phyloP scores from a whole-genome alignment of 2,113 vertebrate species.

The Platycercus adscitus region DNA sequence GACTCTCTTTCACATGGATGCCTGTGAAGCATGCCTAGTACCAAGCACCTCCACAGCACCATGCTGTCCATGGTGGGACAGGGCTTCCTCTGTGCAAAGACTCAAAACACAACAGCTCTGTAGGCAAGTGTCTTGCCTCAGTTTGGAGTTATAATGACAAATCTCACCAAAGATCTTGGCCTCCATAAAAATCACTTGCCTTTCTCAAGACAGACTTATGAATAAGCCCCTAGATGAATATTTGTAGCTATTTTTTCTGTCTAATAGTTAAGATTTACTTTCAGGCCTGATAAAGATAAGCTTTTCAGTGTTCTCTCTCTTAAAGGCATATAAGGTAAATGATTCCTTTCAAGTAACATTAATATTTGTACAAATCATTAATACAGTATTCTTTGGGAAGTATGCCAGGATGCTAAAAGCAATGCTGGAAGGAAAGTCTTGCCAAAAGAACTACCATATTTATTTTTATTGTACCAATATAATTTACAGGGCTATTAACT shows the following conservation, averaged over 20 bases:
- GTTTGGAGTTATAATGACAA: neutral
- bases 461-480: neutral
- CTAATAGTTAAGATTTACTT: neutral
- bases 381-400: neutral
- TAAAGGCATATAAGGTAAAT: neutral
- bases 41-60: neutral
- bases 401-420: neutral
- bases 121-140: neutral
- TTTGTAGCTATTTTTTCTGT: neutral
- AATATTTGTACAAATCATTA: neutral
- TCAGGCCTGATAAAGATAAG: neutral
- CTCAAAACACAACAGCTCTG: neutral
- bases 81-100: neutral
- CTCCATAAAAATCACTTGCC: neutral
- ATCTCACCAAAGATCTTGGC: neutral
- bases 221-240: neutral
- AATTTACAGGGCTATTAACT: neutral
- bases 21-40: neutral
- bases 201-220: neutral
- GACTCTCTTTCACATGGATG: neutral
- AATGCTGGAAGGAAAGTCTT: neutral
- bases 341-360: neutral
- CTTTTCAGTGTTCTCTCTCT: neutral
- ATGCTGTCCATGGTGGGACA: accelerated
- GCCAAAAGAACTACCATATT: neutral